phyloP scores from a whole-genome alignment of 2,113 vertebrate species.

The Ciconia stormi region DNA sequence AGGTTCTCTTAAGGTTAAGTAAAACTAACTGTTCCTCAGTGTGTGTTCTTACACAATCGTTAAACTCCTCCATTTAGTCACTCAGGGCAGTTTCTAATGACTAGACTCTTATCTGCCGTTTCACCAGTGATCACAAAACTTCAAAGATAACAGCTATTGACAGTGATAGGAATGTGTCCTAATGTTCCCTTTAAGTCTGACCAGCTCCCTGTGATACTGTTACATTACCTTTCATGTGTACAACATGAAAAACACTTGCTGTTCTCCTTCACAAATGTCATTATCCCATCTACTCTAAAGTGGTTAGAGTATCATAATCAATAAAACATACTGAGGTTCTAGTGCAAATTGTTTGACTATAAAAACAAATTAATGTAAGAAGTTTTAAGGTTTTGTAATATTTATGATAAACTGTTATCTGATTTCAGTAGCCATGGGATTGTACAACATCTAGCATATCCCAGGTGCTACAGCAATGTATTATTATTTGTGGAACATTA shows the following conservation, averaged over 20 bases:
- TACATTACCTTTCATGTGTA: not conserved
- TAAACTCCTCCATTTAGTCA: not conserved
- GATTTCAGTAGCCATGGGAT: slow-evolving; percentile 47
- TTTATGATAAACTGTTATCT: slow-evolving; percentile 62
- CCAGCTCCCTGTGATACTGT: not conserved
- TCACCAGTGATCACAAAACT: not conserved
- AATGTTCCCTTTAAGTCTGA: not conserved
- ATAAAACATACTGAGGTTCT: slow-evolving; percentile 64
- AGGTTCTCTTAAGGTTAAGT: not conserved
- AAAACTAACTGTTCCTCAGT: not conserved
- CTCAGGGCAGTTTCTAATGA: not conserved
- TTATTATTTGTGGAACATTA: slow-evolving; percentile 69
- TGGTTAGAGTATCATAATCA: slow-evolving; percentile 52
- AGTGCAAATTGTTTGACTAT: slow-evolving; percentile 56
- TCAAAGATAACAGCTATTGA: not conserved
- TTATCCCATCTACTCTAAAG: slow-evolving; percentile 16
- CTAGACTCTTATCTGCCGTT: not conserved
- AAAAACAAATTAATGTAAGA: slow-evolving; percentile 60
- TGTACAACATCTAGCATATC: slow-evolving; percentile 22
- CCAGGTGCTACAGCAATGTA: slow-evolving; percentile 39
- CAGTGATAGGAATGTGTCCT: not conserved
- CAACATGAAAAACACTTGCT: not conserved
- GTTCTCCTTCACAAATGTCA: slow-evolving; percentile 54
- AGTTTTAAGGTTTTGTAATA: slow-evolving; percentile 64
- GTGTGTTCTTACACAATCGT: not conserved